Evolutionary conservation across 2,888 invertebrate genomes (phyloP).

Genomic region (Argyresthia albistria): DNA sequence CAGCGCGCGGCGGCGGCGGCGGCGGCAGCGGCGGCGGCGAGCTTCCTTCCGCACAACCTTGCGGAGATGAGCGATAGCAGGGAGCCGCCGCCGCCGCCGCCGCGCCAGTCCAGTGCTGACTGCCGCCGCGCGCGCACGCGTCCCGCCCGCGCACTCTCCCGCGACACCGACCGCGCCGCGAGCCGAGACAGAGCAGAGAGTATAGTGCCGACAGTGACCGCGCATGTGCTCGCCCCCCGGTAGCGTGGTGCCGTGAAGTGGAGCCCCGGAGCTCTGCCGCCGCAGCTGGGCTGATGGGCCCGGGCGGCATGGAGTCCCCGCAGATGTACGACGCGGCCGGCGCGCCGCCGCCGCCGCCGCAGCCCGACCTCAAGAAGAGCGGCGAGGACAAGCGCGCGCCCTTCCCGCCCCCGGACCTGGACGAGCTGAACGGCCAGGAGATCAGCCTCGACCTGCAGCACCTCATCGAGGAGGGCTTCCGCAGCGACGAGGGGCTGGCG

Average conservation of each 20-base stretch:
- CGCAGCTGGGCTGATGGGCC: slow-evolving; percentile 59
- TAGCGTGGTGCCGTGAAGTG: slow-evolving; percentile 65
- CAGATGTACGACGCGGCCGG: slow-evolving; percentile 88
- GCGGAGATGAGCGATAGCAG: slow-evolving; percentile 16
- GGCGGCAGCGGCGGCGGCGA: slow-evolving; percentile 20
- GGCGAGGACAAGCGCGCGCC: slow-evolving; percentile 79
- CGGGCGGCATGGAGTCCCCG: slow-evolving; percentile 83
- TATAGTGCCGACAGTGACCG: no score
- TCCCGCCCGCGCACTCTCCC: slow-evolving; percentile 19
- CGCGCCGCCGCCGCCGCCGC: slow-evolving; percentile 75
- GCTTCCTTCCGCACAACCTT: slow-evolving; percentile 64
- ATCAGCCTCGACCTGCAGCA: slow-evolving; percentile 93
- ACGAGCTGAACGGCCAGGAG: slow-evolving; percentile 93
- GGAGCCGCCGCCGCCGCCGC: slow-evolving; percentile 30
- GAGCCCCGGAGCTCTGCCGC: slow-evolving; percentile 59
- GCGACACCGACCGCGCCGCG: slow-evolving; percentile 30
- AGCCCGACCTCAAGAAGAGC: slow-evolving; percentile 70
- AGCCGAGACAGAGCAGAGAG: no score
- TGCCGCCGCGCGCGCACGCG: slow-evolving; percentile 52
- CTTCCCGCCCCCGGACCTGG: slow-evolving; percentile 86
- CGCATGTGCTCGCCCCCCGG: slow-evolving; percentile 53
- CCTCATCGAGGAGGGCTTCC: slow-evolving; percentile 93
- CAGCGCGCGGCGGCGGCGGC: not conserved
- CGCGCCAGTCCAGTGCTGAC: slow-evolving; percentile 47
- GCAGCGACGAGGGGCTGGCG: slow-evolving; percentile 81